Evolutionary conservation across 2,113 vertebrate genomes (phyloP).

Genomic region (Romanogobio albipinnatus): DNA sequence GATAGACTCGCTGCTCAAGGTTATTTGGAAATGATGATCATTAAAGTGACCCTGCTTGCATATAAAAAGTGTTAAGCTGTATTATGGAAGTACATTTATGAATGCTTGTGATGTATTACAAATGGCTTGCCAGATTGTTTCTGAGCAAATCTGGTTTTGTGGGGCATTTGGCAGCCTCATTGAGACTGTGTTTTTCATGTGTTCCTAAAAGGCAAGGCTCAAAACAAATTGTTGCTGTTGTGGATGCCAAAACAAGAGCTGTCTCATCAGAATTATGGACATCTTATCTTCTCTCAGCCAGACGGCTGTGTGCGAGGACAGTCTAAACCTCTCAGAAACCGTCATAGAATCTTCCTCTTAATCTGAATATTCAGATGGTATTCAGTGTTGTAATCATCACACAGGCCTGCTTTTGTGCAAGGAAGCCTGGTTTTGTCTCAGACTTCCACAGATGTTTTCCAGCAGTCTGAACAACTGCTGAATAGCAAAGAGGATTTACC

Average conservation of each 20-base stretch:
- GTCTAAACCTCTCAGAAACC: constrained; percentile 26
- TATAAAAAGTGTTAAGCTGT: constrained; percentile 1
- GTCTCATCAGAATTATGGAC: constrained; percentile 38
- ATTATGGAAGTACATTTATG: background rate
- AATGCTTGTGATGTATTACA: background rate
- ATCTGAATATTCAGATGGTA: constrained; percentile 45
- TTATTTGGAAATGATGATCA: constrained; percentile 23
- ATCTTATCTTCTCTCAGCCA: constrained; percentile 55
- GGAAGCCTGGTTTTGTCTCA: constrained; percentile 29
- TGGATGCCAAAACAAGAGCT: constrained; percentile 41
- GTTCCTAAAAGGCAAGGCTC: constrained; percentile 27
- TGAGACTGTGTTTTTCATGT: constrained; percentile 40
- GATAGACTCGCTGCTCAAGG: constrained; percentile 26
- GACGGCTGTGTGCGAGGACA: constrained; percentile 36
- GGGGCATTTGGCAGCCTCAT: constrained; percentile 20
- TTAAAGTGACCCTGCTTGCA: constrained; percentile 22
- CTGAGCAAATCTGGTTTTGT: constrained; percentile 6
- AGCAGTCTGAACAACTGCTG: constrained; percentile 13
- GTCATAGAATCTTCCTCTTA: constrained; percentile 45
- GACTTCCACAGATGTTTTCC: constrained; percentile 28
- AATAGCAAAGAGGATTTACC: background rate
- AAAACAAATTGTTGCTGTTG: constrained; percentile 20
- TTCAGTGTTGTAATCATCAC: constrained; percentile 40
- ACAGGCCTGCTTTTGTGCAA: constrained; percentile 35
- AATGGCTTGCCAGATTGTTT: background rate